phyloP scores from a whole-genome alignment of 2,888 invertebrate genomes.

The Melanargia galathea region DNA sequence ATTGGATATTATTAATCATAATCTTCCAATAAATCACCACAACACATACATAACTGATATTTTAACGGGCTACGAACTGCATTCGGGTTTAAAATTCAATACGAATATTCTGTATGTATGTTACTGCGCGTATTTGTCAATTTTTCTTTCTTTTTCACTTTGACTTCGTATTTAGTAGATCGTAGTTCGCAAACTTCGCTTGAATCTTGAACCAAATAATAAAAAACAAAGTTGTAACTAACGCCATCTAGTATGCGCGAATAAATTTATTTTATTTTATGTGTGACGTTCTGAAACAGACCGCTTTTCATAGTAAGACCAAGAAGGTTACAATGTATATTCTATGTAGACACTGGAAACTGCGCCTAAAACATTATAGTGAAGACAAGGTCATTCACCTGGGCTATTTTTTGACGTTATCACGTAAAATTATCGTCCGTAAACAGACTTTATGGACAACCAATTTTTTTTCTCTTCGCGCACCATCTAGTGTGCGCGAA shows the following conservation, averaged over 20 bases:
- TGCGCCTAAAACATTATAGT: too few relatives aligned
- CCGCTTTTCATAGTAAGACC: too few relatives aligned
- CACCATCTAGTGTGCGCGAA: too few relatives aligned
- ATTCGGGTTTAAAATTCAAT: conserved; percentile 10
- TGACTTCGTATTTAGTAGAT: conserved; percentile 10
- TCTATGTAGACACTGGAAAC: too few relatives aligned
- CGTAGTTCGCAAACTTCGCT: conserved; percentile 12
- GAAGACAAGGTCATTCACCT: too few relatives aligned
- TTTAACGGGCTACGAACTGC: conserved; percentile 1
- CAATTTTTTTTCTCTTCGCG: too few relatives aligned
- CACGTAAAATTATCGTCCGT: too few relatives aligned
- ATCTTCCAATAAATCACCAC: not conserved
- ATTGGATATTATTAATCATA: not conserved
- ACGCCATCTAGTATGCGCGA: conserved; percentile 16
- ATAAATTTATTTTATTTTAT: too few relatives aligned
- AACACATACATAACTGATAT: conserved; percentile 2
- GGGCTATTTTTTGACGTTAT: too few relatives aligned
- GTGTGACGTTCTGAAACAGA: too few relatives aligned
- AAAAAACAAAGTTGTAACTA: conserved; percentile 25
- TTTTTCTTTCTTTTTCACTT: conserved; percentile 29
- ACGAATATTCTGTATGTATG: conserved; percentile 18
- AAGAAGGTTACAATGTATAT: too few relatives aligned
- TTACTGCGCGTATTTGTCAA: conserved; percentile 34
- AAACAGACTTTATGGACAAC: too few relatives aligned
- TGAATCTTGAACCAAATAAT: conserved; percentile 22